These are phyloP conservation scores for Cephus nigrinus DNA, from an alignment of 2,888 invertebrate species.

Conservation along the genomic window DNA sequence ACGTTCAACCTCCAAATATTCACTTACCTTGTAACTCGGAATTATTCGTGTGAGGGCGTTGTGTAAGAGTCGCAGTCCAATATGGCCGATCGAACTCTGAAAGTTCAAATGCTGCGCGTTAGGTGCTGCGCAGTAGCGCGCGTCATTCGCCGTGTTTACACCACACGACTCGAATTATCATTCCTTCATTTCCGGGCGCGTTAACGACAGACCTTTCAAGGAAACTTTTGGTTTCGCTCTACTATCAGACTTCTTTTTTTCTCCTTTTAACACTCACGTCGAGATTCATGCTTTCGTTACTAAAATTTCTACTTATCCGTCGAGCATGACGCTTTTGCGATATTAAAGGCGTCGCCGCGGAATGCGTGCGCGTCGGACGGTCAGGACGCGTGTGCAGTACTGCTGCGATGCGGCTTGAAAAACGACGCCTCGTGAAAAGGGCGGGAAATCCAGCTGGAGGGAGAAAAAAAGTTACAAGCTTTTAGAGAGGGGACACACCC, in stretches of 20 bases:
- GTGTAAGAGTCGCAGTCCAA: conserved; percentile 67
- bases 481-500: conserved; percentile 4
- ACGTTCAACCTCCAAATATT: conserved; percentile 36
- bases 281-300: neutral
- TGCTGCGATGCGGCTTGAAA: conserved; percentile 22
- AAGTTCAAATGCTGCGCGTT: conserved; percentile 58
- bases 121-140: conserved; percentile 45
- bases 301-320: neutral
- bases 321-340: conserved; percentile 21
- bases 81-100: conserved; percentile 57
- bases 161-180: conserved; percentile 29
- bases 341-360: neutral
- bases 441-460: conserved; percentile 30
- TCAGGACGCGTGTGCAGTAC: conserved; percentile 22
- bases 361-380: conserved; percentile 13
- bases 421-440: conserved; percentile 35
- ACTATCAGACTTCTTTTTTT: neutral
- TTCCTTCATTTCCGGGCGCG: conserved; percentile 28
- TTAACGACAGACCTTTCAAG: neutral
- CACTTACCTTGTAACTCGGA: conserved; percentile 66
- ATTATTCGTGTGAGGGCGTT: conserved; percentile 73
- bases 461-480: conserved; percentile 5
- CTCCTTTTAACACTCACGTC: neutral
- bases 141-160: conserved; percentile 43
- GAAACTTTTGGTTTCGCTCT: neutral